A percentile compares a stretch with the other conserved stretches of the same genome.
phyloP scores from a whole-genome alignment of 2,888 invertebrate species.

The Erpobdella octoculata region DNA sequence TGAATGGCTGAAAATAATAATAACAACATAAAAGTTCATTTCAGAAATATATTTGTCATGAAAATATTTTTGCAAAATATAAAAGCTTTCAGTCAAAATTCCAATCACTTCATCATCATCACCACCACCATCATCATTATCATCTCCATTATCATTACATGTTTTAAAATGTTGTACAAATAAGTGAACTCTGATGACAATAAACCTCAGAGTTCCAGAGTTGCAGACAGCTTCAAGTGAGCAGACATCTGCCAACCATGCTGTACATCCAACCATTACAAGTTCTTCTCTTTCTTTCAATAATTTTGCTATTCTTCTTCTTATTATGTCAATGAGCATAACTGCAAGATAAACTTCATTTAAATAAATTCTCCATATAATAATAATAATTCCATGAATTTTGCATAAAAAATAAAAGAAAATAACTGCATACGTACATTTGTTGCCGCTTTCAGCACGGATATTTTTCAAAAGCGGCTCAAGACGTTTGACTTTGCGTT shows the following conservation, averaged over 20 bases:
- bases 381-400: no score
- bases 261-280: constrained; percentile 13
- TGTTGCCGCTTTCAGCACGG: not conserved
- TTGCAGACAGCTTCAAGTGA: constrained; percentile 41
- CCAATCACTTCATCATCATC: no score
- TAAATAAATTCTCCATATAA: not conserved
- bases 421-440: not conserved
- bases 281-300: constrained; percentile 41
- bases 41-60: no score
- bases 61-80: no score
- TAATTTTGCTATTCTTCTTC: constrained; percentile 38
- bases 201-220: constrained; percentile 42
- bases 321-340: constrained; percentile 37
- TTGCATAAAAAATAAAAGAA: no score
- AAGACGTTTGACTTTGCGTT: constrained; percentile 40
- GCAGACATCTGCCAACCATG: constrained; percentile 43
- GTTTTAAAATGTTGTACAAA: no score
- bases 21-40: no score
- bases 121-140: no score
- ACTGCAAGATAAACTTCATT: not conserved
- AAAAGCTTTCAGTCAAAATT: no score
- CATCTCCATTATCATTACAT: no score
- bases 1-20: constrained; percentile 36
- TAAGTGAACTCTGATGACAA: no score
- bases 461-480: constrained; percentile 29